Evolutionary conservation across 30 jellyfish, hydroid and myxozoan genomes (phyloP).

Genomic region (Aurelia sp.): DNA sequence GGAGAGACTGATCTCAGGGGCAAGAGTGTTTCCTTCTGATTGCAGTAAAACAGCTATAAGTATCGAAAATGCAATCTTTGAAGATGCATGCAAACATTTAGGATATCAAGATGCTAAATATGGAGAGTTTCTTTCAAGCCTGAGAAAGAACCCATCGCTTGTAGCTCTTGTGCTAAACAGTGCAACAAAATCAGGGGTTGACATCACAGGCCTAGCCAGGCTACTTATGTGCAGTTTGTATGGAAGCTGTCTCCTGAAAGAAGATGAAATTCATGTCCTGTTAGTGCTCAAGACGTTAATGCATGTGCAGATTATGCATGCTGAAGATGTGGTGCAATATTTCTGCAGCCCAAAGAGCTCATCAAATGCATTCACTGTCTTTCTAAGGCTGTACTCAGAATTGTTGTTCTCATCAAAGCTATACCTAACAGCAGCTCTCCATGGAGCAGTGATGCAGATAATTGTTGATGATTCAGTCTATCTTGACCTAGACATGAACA

Average conservation of each 20-base stretch:
- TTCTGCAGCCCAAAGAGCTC: conserved; percentile 86
- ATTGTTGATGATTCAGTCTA: conserved; percentile 87
- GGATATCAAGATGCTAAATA: conserved; percentile 85
- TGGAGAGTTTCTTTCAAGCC: conserved; percentile 83
- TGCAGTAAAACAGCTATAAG: conserved; percentile 82
- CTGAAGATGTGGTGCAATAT: conserved; percentile 70
- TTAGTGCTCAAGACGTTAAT: conserved; percentile 58
- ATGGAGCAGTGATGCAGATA: conserved; percentile 93
- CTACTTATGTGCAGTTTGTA: conserved; percentile 72
- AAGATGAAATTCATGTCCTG: conserved; percentile 77
- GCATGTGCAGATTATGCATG: conserved; percentile 66
- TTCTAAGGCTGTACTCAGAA: conserved; percentile 72
- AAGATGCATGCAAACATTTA: conserved; percentile 83
- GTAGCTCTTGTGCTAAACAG: conserved; percentile 73
- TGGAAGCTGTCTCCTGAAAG: conserved; percentile 87
- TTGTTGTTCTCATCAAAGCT: conserved; percentile 85
- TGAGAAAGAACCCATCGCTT: conserved; percentile 74
- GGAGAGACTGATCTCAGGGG: conserved; percentile 82
- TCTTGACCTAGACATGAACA: conserved; percentile 78
- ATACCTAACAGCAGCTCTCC: conserved; percentile 96
- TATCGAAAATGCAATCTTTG: conserved; percentile 75
- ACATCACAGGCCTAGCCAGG: conserved; percentile 55
- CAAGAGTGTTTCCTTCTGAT: conserved; percentile 85
- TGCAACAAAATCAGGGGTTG: conserved; percentile 70
- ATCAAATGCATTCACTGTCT: conserved; percentile 73